Conservation (phyloP, 2,113 vertebrate species). For the Hydrochoerus hydrochaeris region DNA sequence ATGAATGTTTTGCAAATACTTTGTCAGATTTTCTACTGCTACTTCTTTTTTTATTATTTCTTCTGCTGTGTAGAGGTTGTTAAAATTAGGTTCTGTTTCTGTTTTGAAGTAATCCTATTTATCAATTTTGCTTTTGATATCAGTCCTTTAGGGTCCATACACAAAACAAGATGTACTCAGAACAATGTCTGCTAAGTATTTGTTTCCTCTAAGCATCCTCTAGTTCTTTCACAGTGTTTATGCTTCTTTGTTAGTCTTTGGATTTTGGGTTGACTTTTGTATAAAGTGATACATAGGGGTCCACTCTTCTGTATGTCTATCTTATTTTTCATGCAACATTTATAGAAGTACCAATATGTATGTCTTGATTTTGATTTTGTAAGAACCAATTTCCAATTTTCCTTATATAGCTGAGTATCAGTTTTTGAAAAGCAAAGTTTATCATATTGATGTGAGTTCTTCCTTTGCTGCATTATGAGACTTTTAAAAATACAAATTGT, state of each 20-base stretch:
- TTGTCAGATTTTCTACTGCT: neutral
- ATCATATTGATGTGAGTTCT: neutral
- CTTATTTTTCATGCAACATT: neutral
- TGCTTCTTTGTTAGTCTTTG: neutral
- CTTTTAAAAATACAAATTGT: neutral
- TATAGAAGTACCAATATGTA: neutral
- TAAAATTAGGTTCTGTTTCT: neutral
- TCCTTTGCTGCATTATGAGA: neutral
- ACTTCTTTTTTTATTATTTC: too few relatives aligned
- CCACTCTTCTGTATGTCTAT: neutral
- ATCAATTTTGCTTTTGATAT: neutral
- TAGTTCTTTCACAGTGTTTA: neutral
- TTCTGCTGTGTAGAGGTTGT: too few relatives aligned
- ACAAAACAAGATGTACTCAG: neutral
- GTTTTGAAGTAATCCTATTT: neutral
- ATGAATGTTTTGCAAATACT: neutral
- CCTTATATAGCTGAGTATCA: neutral
- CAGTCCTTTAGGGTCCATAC: neutral
- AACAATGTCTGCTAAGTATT: neutral
- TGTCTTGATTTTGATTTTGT: too few relatives aligned
- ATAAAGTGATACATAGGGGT: neutral
- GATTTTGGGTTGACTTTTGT: neutral
- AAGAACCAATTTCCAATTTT: neutral
- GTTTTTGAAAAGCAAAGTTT: neutral
- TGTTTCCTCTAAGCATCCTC: too few relatives aligned